Conservation (phyloP, 2,888 invertebrate genomes). For the Drepanosiphum platanoidis region DNA sequence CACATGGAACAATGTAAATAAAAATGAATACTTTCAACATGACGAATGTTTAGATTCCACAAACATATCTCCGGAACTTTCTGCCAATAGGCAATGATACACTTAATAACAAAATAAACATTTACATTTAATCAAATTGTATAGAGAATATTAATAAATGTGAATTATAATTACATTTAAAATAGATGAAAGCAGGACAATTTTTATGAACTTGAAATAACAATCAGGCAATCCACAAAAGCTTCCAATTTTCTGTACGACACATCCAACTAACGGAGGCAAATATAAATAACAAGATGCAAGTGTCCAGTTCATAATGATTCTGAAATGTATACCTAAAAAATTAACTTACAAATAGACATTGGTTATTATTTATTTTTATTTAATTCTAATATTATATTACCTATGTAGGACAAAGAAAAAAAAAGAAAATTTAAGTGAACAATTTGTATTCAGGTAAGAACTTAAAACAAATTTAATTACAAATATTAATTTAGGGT, state of each 20-base stretch:
- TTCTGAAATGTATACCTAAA: slow-evolving; percentile 23
- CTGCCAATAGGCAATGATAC: slow-evolving; percentile 28
- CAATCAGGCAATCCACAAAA: slow-evolving; percentile 25
- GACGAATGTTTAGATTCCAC: slow-evolving; percentile 5
- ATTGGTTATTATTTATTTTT: not conserved
- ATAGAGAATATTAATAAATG: not conserved
- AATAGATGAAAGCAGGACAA: slow-evolving; percentile 4
- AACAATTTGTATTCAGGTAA: not conserved
- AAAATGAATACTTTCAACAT: slow-evolving; percentile 10
- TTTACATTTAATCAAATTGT: not conserved
- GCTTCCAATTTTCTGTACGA: not conserved
- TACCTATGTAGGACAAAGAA: too few relatives aligned
- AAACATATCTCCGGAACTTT: slow-evolving; percentile 48
- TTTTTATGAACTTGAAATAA: slow-evolving; percentile 47
- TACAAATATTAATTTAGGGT: not conserved
- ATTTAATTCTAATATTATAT: not conserved
- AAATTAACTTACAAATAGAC: not conserved
- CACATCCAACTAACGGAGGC: not conserved
- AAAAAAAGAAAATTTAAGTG: not conserved
- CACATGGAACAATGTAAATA: slow-evolving; percentile 45
- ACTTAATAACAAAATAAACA: slow-evolving; percentile 25
- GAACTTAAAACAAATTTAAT: not conserved
- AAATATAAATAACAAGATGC: slow-evolving; percentile 42
- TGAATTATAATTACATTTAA: slow-evolving; percentile 41
- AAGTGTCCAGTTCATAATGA: slow-evolving; percentile 24